Percentiles rank a stretch among this genome's conserved stretches.
These are phyloP conservation scores for Lepidonotus clava DNA, from an alignment of 2,888 invertebrate species.

Conservation along the genomic window DNA sequence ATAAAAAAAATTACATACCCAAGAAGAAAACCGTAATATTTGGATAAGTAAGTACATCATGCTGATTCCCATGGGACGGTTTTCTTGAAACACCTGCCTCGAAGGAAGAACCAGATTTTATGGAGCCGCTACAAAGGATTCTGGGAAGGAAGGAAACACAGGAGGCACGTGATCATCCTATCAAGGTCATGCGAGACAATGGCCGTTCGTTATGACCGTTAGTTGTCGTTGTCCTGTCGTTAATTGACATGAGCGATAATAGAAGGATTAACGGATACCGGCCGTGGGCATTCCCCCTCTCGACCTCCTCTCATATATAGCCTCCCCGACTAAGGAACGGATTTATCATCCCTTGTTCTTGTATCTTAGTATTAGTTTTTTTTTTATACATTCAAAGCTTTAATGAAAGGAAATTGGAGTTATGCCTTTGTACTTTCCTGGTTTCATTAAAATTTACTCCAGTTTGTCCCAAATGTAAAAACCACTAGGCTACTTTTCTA, in stretches of 20 bases:
- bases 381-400: too few relatives aligned
- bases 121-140: not conserved
- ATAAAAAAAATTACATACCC: slow-evolving; percentile 15
- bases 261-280: slow-evolving; percentile 29
- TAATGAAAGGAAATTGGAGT: too few relatives aligned
- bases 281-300: not conserved
- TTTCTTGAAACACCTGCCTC: not conserved
- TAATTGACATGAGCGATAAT: slow-evolving; percentile 44
- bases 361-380: too few relatives aligned
- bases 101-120: not conserved
- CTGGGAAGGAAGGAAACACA: slow-evolving; percentile 14
- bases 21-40: not conserved
- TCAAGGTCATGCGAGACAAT: slow-evolving; percentile 34
- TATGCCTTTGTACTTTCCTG: too few relatives aligned
- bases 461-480: too few relatives aligned
- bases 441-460: too few relatives aligned
- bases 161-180: slow-evolving; percentile 9
- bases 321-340: too few relatives aligned
- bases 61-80: too few relatives aligned
- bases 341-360: too few relatives aligned
- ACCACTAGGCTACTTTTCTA: too few relatives aligned
- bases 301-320: too few relatives aligned
- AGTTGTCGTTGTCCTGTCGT: slow-evolving; percentile 27
- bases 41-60: not conserved
- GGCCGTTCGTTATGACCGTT: slow-evolving; percentile 22